phyloP scores from a whole-genome alignment of 37 sponge, comb jelly and placozoan species.

The Hexactinellida sp. region DNA sequence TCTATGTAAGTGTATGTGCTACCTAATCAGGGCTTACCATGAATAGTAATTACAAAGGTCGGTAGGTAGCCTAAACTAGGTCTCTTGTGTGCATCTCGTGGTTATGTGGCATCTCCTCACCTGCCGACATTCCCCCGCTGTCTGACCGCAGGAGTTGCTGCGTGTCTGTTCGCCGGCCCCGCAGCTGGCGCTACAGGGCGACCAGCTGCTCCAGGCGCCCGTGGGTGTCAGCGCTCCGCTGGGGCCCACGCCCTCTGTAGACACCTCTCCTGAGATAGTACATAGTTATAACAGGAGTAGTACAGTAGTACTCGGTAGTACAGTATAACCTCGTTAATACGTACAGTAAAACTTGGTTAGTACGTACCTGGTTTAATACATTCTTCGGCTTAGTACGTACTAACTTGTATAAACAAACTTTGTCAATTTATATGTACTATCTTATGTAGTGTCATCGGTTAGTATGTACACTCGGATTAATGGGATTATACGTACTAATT shows the following conservation, averaged over 20 bases:
- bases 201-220: neutral
- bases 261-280: neutral
- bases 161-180: neutral
- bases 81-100: neutral
- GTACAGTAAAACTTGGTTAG: too few species aligned
- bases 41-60: neutral
- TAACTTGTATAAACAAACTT: too few species aligned
- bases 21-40: slow-evolving; percentile 15
- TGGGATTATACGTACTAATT: too few species aligned
- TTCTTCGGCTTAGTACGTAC: too few species aligned
- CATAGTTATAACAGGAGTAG: neutral
- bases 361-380: too few species aligned
- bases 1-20: too few species aligned
- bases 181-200: neutral
- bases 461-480: too few species aligned
- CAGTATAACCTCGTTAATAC: too few species aligned
- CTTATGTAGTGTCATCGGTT: too few species aligned
- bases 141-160: neutral
- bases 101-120: slow-evolving; percentile 4
- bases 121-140: neutral
- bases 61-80: neutral
- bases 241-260: neutral
- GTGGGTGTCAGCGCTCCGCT: neutral
- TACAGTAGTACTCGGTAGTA: neutral
- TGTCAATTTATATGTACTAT: too few species aligned